Conservation (phyloP, 2,888 invertebrate species). For the Orchesellides sinensis region DNA sequence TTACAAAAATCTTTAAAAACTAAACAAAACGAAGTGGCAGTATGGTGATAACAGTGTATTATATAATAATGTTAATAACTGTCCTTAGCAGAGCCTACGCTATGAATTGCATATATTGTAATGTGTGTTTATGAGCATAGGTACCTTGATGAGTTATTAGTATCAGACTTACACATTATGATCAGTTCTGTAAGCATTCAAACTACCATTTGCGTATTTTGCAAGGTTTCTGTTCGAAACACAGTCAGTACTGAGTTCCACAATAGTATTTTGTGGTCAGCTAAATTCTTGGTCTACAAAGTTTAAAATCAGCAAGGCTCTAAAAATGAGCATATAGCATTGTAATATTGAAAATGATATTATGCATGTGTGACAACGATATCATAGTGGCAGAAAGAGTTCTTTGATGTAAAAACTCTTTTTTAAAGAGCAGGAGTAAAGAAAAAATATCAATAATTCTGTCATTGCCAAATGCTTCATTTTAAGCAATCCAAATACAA, state of each 20-base stretch:
- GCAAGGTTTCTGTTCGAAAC: too few species aligned
- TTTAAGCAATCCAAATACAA: conserved; percentile 49
- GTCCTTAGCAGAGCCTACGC: conserved; percentile 48
- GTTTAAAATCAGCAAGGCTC: conserved; percentile 15
- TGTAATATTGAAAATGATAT: conserved; percentile 1
- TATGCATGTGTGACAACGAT: not conserved
- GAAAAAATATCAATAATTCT: conserved; percentile 61
- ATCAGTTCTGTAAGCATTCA: too few species aligned
- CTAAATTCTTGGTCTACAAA: conserved; percentile 27
- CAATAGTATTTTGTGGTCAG: conserved; percentile 34
- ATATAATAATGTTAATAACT: conserved; percentile 49
- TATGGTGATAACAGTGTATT: conserved; percentile 29
- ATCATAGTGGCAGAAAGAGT: not conserved
- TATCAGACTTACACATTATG: too few species aligned
- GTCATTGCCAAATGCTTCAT: conserved; percentile 64
- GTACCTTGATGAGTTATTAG: too few species aligned
- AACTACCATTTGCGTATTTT: too few species aligned
- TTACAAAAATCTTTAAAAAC: conserved; percentile 33
- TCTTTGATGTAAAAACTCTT: not conserved
- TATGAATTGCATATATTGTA: too few species aligned
- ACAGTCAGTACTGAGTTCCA: too few species aligned
- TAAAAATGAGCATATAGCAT: not conserved
- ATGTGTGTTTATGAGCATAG: too few species aligned
- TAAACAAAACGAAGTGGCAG: conserved; percentile 29
- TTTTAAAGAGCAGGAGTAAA: conserved; percentile 25